Percentiles rank a stretch among this genome's conserved stretches.
Conservation (phyloP, 2,113 vertebrate genomes). For the Ahaetulla prasina region DNA sequence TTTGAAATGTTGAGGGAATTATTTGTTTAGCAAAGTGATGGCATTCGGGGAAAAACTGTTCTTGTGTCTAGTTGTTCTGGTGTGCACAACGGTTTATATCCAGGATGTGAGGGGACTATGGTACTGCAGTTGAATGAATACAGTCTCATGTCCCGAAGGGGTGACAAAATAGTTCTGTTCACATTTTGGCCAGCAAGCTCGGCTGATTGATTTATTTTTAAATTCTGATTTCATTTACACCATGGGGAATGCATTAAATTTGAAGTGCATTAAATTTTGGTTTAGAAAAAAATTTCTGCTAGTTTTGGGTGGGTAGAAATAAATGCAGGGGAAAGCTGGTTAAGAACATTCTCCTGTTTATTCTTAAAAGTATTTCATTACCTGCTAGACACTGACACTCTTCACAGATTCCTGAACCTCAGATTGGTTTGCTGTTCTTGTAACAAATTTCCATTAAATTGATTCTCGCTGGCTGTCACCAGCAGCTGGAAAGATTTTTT, state of each 20-base stretch:
- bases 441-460: neutral
- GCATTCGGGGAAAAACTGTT: too few species aligned
- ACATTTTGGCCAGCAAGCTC: neutral
- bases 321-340: neutral
- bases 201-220: neutral
- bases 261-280: neutral
- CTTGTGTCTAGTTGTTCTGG: too few species aligned
- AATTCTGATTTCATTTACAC: neutral
- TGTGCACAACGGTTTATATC: too few species aligned
- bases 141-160: neutral
- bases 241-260: neutral
- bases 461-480: neutral
- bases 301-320: neutral
- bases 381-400: neutral
- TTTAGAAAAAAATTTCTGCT: neutral
- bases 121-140: neutral
- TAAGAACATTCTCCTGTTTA: neutral
- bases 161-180: neutral
- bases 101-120: neutral
- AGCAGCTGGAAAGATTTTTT: neutral
- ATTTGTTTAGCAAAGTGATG: too few species aligned
- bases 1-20: too few species aligned
- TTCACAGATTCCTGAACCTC: neutral
- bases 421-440: neutral
- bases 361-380: neutral